Evolutionary conservation across 1,140 invertebrate genomes (phyloP).

Genomic region (Thaumatotibia leucotreta): DNA sequence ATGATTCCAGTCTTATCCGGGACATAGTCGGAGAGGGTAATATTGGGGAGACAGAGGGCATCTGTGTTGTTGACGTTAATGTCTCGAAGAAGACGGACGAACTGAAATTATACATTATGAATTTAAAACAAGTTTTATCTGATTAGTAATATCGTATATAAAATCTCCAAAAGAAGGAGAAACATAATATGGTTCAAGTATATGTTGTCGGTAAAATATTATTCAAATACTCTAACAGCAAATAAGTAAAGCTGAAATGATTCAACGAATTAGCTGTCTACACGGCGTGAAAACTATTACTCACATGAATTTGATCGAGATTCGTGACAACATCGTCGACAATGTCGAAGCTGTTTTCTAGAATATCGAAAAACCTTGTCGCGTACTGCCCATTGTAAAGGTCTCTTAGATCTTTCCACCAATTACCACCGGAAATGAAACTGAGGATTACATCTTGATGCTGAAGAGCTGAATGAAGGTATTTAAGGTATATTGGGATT

Average conservation of each 20-base stretch:
- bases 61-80: constrained; percentile 54
- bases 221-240: too few relatives aligned
- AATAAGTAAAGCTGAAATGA: too few relatives aligned
- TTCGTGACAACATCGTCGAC: constrained; percentile 54
- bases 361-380: constrained; percentile 40
- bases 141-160: too few relatives aligned
- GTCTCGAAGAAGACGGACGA: constrained; percentile 61
- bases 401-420: constrained; percentile 53
- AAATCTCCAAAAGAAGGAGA: too few relatives aligned
- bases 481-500: constrained; percentile 58
- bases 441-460: constrained; percentile 47
- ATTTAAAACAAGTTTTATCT: not conserved
- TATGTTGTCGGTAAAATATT: too few relatives aligned
- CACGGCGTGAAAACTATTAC: constrained; percentile 14
- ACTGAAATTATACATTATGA: constrained; percentile 27
- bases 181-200: too few relatives aligned
- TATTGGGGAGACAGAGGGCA: constrained; percentile 48
- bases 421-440: constrained; percentile 59
- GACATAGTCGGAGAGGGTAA: constrained; percentile 58
- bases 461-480: constrained; percentile 52
- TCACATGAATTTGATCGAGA: constrained; percentile 65
- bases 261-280: not conserved
- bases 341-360: constrained; percentile 57
- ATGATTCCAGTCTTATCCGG: constrained; percentile 49
- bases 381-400: constrained; percentile 50